Evolutionary conservation across 2,888 invertebrate genomes (phyloP), one percentile per base, ranked within the genome.

Genomic region (Lasioglossum pauxillum): DNA sequence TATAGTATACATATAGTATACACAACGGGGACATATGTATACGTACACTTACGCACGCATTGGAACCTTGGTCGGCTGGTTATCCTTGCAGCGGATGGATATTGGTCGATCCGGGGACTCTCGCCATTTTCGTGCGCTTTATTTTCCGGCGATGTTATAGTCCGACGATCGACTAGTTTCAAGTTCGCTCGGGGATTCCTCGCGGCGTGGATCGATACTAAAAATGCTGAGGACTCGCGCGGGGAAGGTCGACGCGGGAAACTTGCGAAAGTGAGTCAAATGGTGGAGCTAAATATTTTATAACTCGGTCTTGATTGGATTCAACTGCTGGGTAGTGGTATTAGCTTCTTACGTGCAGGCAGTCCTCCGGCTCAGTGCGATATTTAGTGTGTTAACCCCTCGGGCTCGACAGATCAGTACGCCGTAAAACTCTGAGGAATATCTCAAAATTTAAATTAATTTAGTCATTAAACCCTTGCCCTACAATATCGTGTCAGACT

Each of bases 121-220:
- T 53, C 8, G 53, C 8, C 53, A 14, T 60, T 60, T 60, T 60
- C 60, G 60, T 60, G 23, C 53, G 53, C 53, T 53, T 53, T 53
- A 53, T 53, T 53, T 53, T 53, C 53, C 53, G 53, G 7, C 53
- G 23, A 12, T 5, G 60, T 12, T 35, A 35, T 16, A 64, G 64
- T 7, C 31, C 64, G 27, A 5, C 31, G 64, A 64, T 64, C 31
- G 64, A 31, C 31, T 31, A 35, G 27, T 64, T 64, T 64, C 14
- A 41, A 71, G 41, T 41, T 71, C 5, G 71, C n/a, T n/a, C 41
- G 41, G 71, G 60, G 71, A 71, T 71, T 71, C 71, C 71, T 41
- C 27, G 64, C 7, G 27, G 10, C 27, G 64, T 16, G 16, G 35
- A 64, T 64, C 64, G 64, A 64, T 64, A 64, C 64, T 16, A 14